phyloP scores from a whole-genome alignment of 2,888 invertebrate species.

The Amiota mariae region DNA sequence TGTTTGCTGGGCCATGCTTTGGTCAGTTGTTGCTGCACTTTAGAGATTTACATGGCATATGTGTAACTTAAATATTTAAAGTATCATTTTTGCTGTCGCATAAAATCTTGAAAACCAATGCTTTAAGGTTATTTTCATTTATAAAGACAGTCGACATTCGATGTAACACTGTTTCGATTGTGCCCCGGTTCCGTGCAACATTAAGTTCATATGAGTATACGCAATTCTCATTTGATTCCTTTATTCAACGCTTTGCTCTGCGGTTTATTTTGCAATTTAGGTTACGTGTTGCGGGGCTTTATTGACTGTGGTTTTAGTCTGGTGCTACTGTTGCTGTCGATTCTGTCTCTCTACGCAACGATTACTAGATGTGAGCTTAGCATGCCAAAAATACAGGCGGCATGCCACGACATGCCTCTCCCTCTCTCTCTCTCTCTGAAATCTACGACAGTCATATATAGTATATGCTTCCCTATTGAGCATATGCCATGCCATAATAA shows the following conservation, averaged over 20 bases:
- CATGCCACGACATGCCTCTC: not conserved
- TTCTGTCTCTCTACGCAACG: not conserved
- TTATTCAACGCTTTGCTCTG: conserved; percentile 45
- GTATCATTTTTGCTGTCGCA: too few species aligned
- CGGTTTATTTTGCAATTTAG: conserved; percentile 63
- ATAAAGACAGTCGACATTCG: too few species aligned
- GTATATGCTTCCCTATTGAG: too few species aligned
- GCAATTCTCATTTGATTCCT: not conserved
- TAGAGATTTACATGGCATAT: too few species aligned
- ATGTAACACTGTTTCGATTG: too few species aligned
- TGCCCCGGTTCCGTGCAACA: too few species aligned
- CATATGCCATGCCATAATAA: conserved; percentile 8
- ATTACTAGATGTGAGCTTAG: not conserved
- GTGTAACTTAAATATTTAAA: too few species aligned
- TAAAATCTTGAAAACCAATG: too few species aligned
- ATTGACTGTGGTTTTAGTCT: conserved; percentile 35
- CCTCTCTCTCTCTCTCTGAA: too few species aligned
- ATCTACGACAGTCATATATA: too few species aligned
- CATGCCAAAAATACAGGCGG: conserved; percentile 7
- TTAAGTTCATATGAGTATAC: too few species aligned
- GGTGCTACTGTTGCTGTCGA: conserved; percentile 29
- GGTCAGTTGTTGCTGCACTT: not conserved
- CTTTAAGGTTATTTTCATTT: too few species aligned
- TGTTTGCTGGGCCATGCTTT: not conserved
- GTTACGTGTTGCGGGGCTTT: conserved; percentile 56